Conservation (phyloP, 1,140 invertebrate species). For the Heliconius nattereri region DNA sequence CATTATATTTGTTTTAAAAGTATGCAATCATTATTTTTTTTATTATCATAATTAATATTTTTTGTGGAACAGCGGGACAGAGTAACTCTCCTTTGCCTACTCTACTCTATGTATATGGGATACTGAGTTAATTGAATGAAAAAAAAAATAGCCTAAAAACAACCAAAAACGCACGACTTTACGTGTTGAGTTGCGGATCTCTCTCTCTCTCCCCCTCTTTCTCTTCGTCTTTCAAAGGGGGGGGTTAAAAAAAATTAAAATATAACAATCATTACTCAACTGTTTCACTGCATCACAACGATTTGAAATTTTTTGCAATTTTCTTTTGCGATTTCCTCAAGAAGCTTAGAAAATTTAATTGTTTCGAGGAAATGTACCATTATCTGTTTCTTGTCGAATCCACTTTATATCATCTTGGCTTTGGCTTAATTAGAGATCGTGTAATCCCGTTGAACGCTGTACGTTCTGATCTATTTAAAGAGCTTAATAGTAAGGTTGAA, state of each 20-base stretch:
- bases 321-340: background rate
- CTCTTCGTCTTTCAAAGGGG: too few species aligned
- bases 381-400: slow-evolving; percentile 12
- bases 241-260: too few species aligned
- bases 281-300: too few species aligned
- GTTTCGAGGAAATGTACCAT: slow-evolving; percentile 1
- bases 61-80: too few species aligned
- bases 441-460: background rate
- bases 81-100: too few species aligned
- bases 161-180: too few species aligned
- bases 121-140: too few species aligned
- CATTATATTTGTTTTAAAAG: background rate
- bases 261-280: background rate
- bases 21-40: background rate
- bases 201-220: too few species aligned
- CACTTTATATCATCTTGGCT: slow-evolving; percentile 6
- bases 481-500: slow-evolving; percentile 5
- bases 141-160: too few species aligned
- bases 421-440: slow-evolving; percentile 1
- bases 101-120: too few species aligned
- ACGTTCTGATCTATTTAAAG: slow-evolving; percentile 3
- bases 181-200: too few species aligned
- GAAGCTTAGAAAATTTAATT: slow-evolving; percentile 7
- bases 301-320: background rate
- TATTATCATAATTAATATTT: too few species aligned